A percentile compares a stretch with the other conserved stretches of the same genome.
phyloP scores from a whole-genome alignment of 1,140 invertebrate species.

The Polyergus mexicanus region DNA sequence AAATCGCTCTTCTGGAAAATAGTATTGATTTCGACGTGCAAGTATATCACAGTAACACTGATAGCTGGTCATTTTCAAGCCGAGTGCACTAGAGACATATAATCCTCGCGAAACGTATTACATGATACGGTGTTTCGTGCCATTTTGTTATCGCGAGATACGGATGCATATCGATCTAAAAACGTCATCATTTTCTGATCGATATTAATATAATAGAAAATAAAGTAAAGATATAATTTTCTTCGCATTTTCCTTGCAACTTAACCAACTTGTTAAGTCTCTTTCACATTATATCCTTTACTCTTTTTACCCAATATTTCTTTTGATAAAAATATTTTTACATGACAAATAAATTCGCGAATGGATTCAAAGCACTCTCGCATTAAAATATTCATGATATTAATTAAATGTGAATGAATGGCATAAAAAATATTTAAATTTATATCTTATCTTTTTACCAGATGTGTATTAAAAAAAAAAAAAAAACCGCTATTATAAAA shows the following conservation, averaged over 20 bases:
- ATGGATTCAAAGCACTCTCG: background rate
- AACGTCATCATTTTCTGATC: conserved; percentile 4
- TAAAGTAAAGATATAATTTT: too few relatives aligned
- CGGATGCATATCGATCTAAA: background rate
- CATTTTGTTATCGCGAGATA: background rate
- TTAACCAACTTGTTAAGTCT: background rate
- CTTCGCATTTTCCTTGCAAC: background rate
- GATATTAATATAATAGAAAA: background rate
- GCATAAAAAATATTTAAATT: background rate
- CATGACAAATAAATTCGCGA: background rate
- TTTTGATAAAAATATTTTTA: background rate
- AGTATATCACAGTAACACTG: conserved; percentile 27
- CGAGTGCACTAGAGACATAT: conserved; percentile 8
- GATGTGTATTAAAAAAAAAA: background rate
- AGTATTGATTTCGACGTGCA: conserved; percentile 34
- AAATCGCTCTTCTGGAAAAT: conserved; percentile 37
- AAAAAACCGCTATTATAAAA: background rate
- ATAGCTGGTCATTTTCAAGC: conserved; percentile 40
- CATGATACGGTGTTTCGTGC: background rate
- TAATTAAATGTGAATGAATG: background rate
- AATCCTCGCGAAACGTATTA: conserved; percentile 1
- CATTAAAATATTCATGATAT: background rate
- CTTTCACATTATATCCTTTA: background rate
- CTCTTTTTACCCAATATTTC: background rate
- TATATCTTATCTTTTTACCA: background rate